Conservation (phyloP, 1,140 invertebrate genomes). For the Aphaenogaster floridana region DNA sequence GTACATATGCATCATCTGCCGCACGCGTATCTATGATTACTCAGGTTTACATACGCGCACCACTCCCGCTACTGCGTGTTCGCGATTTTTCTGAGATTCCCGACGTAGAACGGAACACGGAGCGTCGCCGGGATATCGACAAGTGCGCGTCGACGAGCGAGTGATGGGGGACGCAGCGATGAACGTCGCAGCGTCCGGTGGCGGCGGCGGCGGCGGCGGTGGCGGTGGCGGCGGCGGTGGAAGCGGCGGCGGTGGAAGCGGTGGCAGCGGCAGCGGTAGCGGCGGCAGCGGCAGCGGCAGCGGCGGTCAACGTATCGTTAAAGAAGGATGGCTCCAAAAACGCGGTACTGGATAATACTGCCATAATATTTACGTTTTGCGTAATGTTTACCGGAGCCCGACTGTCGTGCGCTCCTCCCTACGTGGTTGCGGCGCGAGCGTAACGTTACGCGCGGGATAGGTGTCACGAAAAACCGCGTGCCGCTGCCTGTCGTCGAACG, state of each 20-base stretch:
- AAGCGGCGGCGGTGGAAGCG: slow-evolving; percentile 50
- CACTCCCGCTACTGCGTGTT: slow-evolving; percentile 66
- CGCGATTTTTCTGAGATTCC: slow-evolving; percentile 62
- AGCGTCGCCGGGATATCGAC: slow-evolving; percentile 12
- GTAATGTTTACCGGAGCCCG: slow-evolving; percentile 16
- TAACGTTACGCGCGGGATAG: neutral
- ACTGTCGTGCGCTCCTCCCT: neutral
- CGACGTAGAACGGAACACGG: slow-evolving; percentile 1
- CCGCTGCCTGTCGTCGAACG: neutral
- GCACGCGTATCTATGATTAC: slow-evolving; percentile 78
- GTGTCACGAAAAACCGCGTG: slow-evolving; percentile 14
- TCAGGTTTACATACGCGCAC: slow-evolving; percentile 74
- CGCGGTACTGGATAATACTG: slow-evolving; percentile 86
- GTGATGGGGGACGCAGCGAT: slow-evolving; percentile 85
- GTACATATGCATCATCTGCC: slow-evolving; percentile 68
- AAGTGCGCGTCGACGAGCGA: slow-evolving; percentile 49
- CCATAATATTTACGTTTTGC: slow-evolving; percentile 70
- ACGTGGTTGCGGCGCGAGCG: neutral
- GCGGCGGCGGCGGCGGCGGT: slow-evolving; percentile 80
- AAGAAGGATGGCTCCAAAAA: slow-evolving; percentile 95
- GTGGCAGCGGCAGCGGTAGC: slow-evolving; percentile 74
- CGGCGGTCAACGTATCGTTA: slow-evolving; percentile 88
- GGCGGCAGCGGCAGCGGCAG: slow-evolving; percentile 77
- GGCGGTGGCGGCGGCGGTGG: slow-evolving; percentile 78
- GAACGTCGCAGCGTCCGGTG: slow-evolving; percentile 84